These are phyloP conservation scores for Galeruca laticollis DNA, from an alignment of 2,888 invertebrate genomes.

Conservation along the genomic window DNA sequence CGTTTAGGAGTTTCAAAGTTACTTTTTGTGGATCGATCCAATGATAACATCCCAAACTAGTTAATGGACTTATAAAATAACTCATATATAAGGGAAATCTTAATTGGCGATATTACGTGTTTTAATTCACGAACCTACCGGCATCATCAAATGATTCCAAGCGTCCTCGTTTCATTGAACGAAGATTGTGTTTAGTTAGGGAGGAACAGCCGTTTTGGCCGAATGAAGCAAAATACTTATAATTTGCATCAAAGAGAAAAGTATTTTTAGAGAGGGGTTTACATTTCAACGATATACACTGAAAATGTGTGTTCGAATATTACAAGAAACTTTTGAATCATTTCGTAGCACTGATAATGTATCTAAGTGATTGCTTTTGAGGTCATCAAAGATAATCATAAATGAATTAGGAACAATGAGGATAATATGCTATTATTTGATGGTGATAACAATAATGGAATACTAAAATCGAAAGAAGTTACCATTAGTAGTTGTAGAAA, in stretches of 20 bases:
- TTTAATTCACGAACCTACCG: conserved; percentile 29
- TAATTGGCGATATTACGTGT: conserved; percentile 28
- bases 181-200: conserved; percentile 28
- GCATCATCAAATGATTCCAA: conserved; percentile 27
- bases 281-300: not conserved
- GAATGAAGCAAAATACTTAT: conserved; percentile 32
- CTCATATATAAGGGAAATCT: conserved; percentile 31
- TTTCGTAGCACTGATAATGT: not conserved
- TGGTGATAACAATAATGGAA: too few species aligned
- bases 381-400: too few species aligned
- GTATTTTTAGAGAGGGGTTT: conserved; percentile 3
- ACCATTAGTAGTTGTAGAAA: too few species aligned
- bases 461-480: too few species aligned
- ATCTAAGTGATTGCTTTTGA: too few species aligned
- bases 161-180: conserved; percentile 26
- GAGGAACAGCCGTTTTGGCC: conserved; percentile 25
- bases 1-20: not conserved
- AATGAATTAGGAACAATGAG: too few species aligned
- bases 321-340: not conserved
- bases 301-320: not conserved
- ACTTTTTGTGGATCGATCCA: conserved; percentile 9
- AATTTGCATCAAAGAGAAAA: conserved; percentile 30
- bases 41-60: not conserved
- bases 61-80: conserved; percentile 29
- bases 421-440: too few species aligned